Percentiles rank a stretch among this genome's conserved stretches.
phyloP scores from a whole-genome alignment of 1,140 invertebrate species.

The Aphidius gifuensis region DNA sequence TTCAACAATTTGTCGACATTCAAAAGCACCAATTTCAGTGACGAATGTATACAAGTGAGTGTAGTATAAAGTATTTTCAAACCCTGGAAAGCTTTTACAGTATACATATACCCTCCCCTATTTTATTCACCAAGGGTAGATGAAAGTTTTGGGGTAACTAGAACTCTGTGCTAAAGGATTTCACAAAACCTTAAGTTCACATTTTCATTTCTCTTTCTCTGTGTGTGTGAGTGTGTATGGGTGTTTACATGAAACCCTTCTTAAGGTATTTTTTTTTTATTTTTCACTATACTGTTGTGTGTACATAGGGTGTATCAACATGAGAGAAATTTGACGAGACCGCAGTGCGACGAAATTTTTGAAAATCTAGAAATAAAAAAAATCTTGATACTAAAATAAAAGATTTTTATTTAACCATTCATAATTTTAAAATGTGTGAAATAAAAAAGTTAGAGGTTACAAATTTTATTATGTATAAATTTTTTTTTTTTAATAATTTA shows the following conservation, averaged over 20 bases:
- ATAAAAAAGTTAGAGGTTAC: too few relatives aligned
- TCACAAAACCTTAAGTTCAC: not conserved
- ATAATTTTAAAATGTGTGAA: too few relatives aligned
- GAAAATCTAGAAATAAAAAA: conserved; percentile 1
- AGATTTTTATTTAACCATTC: too few relatives aligned
- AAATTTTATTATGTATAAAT: too few relatives aligned
- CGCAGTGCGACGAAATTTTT: conserved; percentile 7
- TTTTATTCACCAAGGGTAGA: not conserved
- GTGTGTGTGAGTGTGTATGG: conserved; percentile 2
- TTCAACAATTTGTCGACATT: not conserved
- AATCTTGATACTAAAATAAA: not conserved
- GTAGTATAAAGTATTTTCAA: not conserved
- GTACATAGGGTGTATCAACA: not conserved
- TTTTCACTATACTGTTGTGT: conserved; percentile 7
- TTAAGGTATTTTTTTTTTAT: too few relatives aligned
- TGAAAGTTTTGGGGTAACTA: not conserved
- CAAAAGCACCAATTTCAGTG: not conserved
- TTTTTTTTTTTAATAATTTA: too few relatives aligned
- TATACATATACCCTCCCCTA: conserved; percentile 15
- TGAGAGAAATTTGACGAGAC: conserved; percentile 1
- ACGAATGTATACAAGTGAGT: conserved; percentile 8
- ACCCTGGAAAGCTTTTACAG: not conserved
- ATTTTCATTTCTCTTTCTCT: conserved; percentile 2
- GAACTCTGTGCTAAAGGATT: too few relatives aligned
- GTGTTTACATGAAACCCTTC: conserved; percentile 10